Evolutionary conservation across 2,113 vertebrate species (phyloP), one percentile per base, ranked within the genome.

Genomic region (Bufo gargarizans): DNA sequence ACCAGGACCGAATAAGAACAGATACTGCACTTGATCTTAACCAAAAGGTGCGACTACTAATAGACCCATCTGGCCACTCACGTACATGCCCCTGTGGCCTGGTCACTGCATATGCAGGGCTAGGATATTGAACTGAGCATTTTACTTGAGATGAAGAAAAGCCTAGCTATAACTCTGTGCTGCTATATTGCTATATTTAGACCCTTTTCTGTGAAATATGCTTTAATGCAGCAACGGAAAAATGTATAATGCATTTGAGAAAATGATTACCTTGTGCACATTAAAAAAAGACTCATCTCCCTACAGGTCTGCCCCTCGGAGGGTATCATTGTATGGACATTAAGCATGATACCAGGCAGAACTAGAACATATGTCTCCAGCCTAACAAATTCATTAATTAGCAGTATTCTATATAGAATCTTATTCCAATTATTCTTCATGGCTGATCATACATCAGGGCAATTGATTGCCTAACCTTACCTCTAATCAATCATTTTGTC

Each of bases 331-430:
- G 81, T 82, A 82, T 82, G 81, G 81, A 82, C 81, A 82, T 82
- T 82, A 82, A 67, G 81, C 61, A 65, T 82, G 59, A 61, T 13
- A 65, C 61, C 81, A 82, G 59, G 59, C 81, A 82, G 81, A 82
- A 82, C 81, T 47, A 65, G 47, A 82, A 49, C 81, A 82, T 82
- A 82, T 82, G 81, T 82, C 59, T 82, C 61, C 43, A 82, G 47
- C 14, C 72, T 82, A 76, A 88, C 67, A 76, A 82, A 82, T 88
- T 86, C 74, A 86, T 86, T 88, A 82, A 88, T 88, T 88, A 88
- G 79, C 77, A 22, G 58, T 22, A 81, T 88, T 82, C 67, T 82
- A 58, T 61, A 72, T 72, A 47, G 63, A 49, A 76, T 82, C 67
- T 69, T n/a, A 20, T 82, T 69, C 67, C 79, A 82, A 82, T 88